Evolutionary conservation across 2,888 invertebrate genomes (phyloP).

Genomic region (Noctua fimbriata): DNA sequence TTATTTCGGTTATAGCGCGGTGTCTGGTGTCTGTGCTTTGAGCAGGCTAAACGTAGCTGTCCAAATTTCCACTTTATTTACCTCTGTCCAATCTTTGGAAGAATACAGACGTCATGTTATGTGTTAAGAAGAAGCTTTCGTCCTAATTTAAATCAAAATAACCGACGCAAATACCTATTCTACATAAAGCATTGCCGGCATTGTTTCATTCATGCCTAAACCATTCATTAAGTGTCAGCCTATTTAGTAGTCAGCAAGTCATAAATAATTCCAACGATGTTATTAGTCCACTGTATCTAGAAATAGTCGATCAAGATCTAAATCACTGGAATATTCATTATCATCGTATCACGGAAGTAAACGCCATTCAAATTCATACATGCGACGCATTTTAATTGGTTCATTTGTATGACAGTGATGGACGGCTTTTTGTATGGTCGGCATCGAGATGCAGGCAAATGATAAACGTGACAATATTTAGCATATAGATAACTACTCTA

Average conservation of each 20-base stretch:
- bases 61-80: neutral
- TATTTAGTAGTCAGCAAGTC: constrained; percentile 36
- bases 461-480: constrained; percentile 10
- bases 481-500: neutral
- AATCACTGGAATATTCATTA: constrained; percentile 62
- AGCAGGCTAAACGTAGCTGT: neutral
- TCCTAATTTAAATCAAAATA: neutral
- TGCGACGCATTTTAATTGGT: constrained; percentile 62
- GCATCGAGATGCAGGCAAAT: constrained; percentile 55
- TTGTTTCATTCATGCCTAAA: constrained; percentile 21
- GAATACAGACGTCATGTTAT: neutral
- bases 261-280: constrained; percentile 57
- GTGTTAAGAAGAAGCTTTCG: neutral
- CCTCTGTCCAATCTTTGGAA: neutral
- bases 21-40: neutral
- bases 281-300: constrained; percentile 58
- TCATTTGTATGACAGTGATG: constrained; percentile 65
- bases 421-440: constrained; percentile 51
- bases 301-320: constrained; percentile 59
- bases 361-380: constrained; percentile 67
- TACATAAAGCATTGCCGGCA: neutral
- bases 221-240: constrained; percentile 44
- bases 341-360: constrained; percentile 64
- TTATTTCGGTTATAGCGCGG: neutral
- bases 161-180: neutral